phyloP scores from a whole-genome alignment of 2,797 vertebrate species.

The Sebastes matsubarae region DNA sequence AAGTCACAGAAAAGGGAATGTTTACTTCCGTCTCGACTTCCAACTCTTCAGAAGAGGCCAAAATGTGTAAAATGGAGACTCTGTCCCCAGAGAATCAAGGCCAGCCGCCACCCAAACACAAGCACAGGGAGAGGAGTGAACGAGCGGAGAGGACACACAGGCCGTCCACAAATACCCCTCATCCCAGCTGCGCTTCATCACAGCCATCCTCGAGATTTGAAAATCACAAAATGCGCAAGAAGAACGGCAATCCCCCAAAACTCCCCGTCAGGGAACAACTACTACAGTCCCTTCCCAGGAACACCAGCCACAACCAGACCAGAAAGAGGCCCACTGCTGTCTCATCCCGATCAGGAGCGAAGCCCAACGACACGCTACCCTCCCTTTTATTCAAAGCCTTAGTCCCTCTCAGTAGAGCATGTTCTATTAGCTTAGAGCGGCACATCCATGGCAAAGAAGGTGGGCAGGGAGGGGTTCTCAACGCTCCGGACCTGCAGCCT shows the following conservation, averaged over 20 bases:
- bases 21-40: constrained; percentile 1
- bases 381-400: constrained; percentile 60
- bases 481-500: constrained; percentile 83
- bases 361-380: constrained; percentile 31
- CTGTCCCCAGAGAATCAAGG: constrained; percentile 12
- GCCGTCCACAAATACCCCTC: constrained; percentile 20
- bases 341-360: constrained; percentile 7
- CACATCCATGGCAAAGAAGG: constrained; percentile 23
- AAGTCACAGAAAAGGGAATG: constrained; percentile 26
- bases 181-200: constrained; percentile 40
- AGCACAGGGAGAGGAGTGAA: constrained; percentile 62
- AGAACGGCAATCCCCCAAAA: constrained; percentile 28
- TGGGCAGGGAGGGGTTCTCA: constrained; percentile 69
- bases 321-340: background rate
- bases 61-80: constrained; percentile 16
- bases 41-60: constrained; percentile 33
- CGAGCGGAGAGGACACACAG: constrained; percentile 34
- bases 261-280: constrained; percentile 9
- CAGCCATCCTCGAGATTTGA: constrained; percentile 56
- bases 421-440: constrained; percentile 37
- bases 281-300: constrained; percentile 18
- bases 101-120: constrained; percentile 49
- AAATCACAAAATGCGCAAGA: constrained; percentile 61
- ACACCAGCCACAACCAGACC: constrained; percentile 18
- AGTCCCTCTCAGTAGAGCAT: constrained; percentile 37